These are phyloP conservation scores for Mimas tiliae DNA, from an alignment of 2,888 invertebrate species.

Conservation along the genomic window DNA sequence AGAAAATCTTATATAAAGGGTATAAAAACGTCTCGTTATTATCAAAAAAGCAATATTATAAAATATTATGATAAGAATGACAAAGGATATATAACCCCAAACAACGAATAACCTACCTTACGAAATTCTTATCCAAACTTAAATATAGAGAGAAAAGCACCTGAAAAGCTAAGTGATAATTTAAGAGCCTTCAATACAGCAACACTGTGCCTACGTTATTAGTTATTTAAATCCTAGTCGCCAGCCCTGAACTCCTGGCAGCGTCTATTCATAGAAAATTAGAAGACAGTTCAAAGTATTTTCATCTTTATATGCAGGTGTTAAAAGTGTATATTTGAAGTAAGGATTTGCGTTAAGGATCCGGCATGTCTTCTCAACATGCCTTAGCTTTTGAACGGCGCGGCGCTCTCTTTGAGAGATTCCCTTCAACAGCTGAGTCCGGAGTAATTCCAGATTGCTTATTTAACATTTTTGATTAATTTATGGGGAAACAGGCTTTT, in stretches of 20 bases:
- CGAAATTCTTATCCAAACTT: not conserved
- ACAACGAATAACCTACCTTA: too few relatives aligned
- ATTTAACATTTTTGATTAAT: constrained; percentile 37
- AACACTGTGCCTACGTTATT: constrained; percentile 17
- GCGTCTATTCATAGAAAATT: constrained; percentile 27
- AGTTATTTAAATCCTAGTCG: constrained; percentile 28
- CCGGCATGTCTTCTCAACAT: constrained; percentile 46
- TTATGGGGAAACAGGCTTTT: constrained; percentile 28
- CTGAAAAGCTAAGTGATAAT: constrained; percentile 4
- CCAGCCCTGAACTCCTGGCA: constrained; percentile 29
- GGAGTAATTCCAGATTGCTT: constrained; percentile 54
- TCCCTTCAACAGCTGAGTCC: constrained; percentile 70
- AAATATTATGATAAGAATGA: too few relatives aligned
- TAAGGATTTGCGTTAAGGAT: not conserved
- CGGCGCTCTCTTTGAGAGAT: constrained; percentile 51
- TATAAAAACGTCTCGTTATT: too few relatives aligned
- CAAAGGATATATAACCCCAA: too few relatives aligned
- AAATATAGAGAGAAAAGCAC: not conserved
- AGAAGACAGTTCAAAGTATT: constrained; percentile 1
- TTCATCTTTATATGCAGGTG: constrained; percentile 3
- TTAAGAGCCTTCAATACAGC: constrained; percentile 22
- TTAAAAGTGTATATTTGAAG: constrained; percentile 7
- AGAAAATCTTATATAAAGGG: too few relatives aligned
- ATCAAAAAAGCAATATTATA: too few relatives aligned
- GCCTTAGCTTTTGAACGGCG: constrained; percentile 49